A percentile compares a stretch with the other conserved stretches of the same genome.
Evolutionary conservation across 2,797 vertebrate genomes (phyloP).

Genomic region (Halcyon chelicuti): DNA sequence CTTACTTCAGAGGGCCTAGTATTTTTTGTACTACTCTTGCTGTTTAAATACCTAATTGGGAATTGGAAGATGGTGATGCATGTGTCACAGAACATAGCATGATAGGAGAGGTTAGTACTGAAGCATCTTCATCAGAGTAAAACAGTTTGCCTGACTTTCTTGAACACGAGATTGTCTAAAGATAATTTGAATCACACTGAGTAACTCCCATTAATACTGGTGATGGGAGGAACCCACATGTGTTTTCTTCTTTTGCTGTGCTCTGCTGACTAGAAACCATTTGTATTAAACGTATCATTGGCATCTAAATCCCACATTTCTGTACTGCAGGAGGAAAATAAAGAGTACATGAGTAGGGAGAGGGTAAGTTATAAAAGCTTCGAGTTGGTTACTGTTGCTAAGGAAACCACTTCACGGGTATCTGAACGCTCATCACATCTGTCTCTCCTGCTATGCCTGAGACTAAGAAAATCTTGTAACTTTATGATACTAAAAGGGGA

Average conservation of each 20-base stretch:
- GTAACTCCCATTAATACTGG: neutral
- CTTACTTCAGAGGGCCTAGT: neutral
- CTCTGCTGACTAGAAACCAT: slow-evolving; percentile 13
- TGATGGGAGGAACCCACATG: neutral
- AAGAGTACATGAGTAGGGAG: slow-evolving; percentile 16
- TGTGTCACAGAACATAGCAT: neutral
- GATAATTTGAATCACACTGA: neutral
- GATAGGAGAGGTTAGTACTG: neutral
- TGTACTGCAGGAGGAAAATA: slow-evolving; percentile 50
- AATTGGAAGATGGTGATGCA: neutral
- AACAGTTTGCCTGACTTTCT: neutral
- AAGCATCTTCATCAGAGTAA: neutral
- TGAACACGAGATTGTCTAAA: neutral
- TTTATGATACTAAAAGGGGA: slow-evolving; percentile 30
- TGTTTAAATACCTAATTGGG: neutral
- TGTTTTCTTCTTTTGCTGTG: slow-evolving; percentile 21
- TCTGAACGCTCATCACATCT: slow-evolving; percentile 66
- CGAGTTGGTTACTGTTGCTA: slow-evolving; percentile 79
- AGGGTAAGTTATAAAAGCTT: slow-evolving; percentile 66
- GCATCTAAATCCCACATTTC: slow-evolving; percentile 39
- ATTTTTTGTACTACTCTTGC: neutral
- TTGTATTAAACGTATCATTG: slow-evolving; percentile 41
- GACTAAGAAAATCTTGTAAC: slow-evolving; percentile 56
- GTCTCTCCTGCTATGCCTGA: slow-evolving; percentile 53
- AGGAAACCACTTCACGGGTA: slow-evolving; percentile 78